Evolutionary conservation across 2,888 invertebrate genomes (phyloP).

Genomic region (Plusia festucae): DNA sequence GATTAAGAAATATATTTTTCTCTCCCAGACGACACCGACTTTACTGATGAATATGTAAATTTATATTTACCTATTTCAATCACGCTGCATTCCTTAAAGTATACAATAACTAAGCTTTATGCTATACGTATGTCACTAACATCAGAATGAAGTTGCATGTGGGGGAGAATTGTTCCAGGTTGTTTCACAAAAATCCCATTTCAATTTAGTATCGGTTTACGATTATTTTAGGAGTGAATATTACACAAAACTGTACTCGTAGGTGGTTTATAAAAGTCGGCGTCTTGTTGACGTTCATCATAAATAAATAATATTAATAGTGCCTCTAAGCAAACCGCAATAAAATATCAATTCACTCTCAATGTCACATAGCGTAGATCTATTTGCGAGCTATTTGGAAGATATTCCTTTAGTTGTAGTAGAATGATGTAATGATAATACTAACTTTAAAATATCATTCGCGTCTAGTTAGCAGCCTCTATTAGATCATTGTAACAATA

Average conservation of each 20-base stretch:
- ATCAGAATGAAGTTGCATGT: background rate
- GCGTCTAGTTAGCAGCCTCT: slow-evolving; percentile 51
- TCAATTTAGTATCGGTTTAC: background rate
- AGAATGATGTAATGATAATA: slow-evolving; percentile 23
- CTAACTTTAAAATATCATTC: slow-evolving; percentile 34
- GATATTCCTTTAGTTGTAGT: slow-evolving; percentile 25
- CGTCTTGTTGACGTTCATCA: slow-evolving; percentile 34
- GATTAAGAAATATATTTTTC: slow-evolving; percentile 20
- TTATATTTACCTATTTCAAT: slow-evolving; percentile 7
- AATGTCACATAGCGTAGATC: slow-evolving; percentile 43
- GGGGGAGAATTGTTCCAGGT: background rate
- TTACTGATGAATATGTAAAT: slow-evolving; percentile 12
- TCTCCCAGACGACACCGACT: slow-evolving; percentile 11
- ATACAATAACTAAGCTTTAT: background rate
- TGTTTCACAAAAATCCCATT: background rate
- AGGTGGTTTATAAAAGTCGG: background rate
- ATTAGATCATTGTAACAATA: slow-evolving; percentile 73
- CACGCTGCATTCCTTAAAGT: background rate
- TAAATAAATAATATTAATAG: slow-evolving; percentile 41
- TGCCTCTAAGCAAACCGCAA: slow-evolving; percentile 34
- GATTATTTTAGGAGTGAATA: no score
- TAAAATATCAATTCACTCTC: slow-evolving; percentile 52
- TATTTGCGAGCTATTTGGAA: slow-evolving; percentile 32
- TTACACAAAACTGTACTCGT: background rate
- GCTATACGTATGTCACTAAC: background rate